These are phyloP conservation scores for Heliothis subflexa DNA, from an alignment of 1,140 invertebrate species.

Conservation along the genomic window DNA sequence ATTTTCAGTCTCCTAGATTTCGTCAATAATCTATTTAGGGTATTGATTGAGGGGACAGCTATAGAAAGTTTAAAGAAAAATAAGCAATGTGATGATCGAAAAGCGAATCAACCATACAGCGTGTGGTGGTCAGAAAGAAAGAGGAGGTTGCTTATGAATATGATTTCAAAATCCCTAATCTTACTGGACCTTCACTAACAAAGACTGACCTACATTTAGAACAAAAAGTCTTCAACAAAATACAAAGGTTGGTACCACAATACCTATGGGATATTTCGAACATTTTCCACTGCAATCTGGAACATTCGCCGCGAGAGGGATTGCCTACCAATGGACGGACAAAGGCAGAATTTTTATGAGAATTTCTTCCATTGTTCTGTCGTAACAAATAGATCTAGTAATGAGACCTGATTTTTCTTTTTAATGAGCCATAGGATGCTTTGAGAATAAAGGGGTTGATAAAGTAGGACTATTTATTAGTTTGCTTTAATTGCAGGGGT, in stretches of 20 bases:
- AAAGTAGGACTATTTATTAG: constrained; percentile 19
- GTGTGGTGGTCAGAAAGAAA: too few relatives aligned
- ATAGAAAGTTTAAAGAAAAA: too few relatives aligned
- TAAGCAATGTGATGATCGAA: too few relatives aligned
- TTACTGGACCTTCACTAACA: too few relatives aligned
- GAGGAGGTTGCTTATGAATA: too few relatives aligned
- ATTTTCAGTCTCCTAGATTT: too few relatives aligned
- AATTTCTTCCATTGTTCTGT: constrained; percentile 23
- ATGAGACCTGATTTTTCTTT: constrained; percentile 31
- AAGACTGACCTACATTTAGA: too few relatives aligned
- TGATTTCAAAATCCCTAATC: too few relatives aligned
- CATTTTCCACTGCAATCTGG: constrained; percentile 19
- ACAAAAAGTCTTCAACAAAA: constrained; percentile 13
- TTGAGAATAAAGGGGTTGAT: constrained; percentile 24
- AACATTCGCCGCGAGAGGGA: constrained; percentile 5
- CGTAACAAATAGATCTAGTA: constrained; percentile 34
- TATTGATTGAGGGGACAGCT: too few relatives aligned
- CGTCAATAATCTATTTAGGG: too few relatives aligned
- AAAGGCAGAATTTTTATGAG: constrained; percentile 41
- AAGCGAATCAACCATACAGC: too few relatives aligned
- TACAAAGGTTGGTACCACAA: background rate
- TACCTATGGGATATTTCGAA: constrained; percentile 7
- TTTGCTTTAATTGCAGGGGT: constrained; percentile 30
- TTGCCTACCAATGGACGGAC: constrained; percentile 9
- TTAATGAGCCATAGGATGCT: constrained; percentile 34